phyloP scores from a whole-genome alignment of 2,888 invertebrate species.

The Melanostoma scalare region DNA sequence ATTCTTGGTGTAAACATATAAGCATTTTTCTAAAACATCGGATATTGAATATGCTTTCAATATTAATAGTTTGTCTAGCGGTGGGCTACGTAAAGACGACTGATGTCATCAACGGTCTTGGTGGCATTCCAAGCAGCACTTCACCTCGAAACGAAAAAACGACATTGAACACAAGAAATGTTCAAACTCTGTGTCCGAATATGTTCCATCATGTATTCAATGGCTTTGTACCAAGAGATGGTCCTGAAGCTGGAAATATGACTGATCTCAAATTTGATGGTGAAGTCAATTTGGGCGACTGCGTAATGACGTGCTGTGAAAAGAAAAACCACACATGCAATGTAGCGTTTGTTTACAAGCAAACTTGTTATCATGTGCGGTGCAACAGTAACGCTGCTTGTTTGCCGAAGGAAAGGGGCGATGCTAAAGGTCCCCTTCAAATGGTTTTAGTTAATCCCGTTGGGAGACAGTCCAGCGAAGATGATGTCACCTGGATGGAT shows the following conservation, averaged over 20 bases:
- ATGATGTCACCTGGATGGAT: constrained; percentile 77
- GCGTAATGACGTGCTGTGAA: constrained; percentile 85
- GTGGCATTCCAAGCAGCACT: constrained; percentile 10
- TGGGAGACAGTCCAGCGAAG: constrained; percentile 75
- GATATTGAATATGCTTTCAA: constrained; percentile 42
- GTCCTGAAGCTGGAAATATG: constrained; percentile 85
- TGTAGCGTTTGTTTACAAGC: constrained; percentile 89
- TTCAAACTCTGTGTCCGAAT: constrained; percentile 77
- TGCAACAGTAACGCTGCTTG: constrained; percentile 89
- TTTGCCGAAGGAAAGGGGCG: constrained; percentile 85
- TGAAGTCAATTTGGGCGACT: constrained; percentile 86
- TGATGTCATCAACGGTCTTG: constrained; percentile 62
- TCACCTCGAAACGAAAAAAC: constrained; percentile 45
- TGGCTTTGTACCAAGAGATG: constrained; percentile 81
- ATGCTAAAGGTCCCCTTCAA: constrained; percentile 85
- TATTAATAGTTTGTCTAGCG: constrained; percentile 37
- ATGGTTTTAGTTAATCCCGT: constrained; percentile 91
- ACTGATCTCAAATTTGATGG: constrained; percentile 82
- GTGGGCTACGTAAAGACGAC: constrained; percentile 44
- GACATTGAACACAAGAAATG: constrained; percentile 60
- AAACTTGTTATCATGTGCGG: constrained; percentile 89
- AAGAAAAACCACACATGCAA: constrained; percentile 84
- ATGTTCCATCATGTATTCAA: constrained; percentile 81
- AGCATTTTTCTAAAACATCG: too few species aligned
- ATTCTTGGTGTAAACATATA: too few species aligned